Evolutionary conservation across 2,797 vertebrate species (phyloP), one percentile per base, ranked within the genome.

Genomic region (Gymnopithys bicolor): DNA sequence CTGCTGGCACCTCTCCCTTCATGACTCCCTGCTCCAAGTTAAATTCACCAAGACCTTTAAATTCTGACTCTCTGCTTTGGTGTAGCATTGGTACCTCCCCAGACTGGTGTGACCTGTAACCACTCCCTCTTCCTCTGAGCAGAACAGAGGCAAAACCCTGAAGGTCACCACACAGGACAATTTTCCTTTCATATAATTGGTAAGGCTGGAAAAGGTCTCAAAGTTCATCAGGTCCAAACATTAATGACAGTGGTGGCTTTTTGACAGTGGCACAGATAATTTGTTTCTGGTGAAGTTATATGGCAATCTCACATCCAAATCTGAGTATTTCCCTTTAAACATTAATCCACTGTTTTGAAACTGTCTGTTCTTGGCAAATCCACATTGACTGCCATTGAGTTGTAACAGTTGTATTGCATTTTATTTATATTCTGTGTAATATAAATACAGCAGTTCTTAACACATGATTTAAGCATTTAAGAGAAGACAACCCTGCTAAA

Each of bases 141-240:
- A 58, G 52, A 84, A 55, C 0, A 15, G 63, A 12, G 25, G 11
- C 10, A 86, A 49, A 59, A 8, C 21, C n/a, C 58, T 48, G 25
- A 63, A 46, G 13, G 18, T 5, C 39, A 90, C 69, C 43, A 33
- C 0, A 0, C 0, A 7, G 11, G 5, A 49, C 13, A 68, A 39
- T 9, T n/a, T 64, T 87, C 32, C 22, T 67, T 22, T 15, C 24
- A 27, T 11, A 48, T 15, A 53, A 12, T 1, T 33, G 22, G 12
- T 21, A 24, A 58, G 8, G 5, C 8, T 71, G 79, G 66, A 33
- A 64, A 46, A 41, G 4, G 3, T 22, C 33, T 66, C 19, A 15
- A 41, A 84, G 46, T 35, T 48, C 24, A 7, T 39, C 0, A 0
- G 59, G 8, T 33, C 45, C 19, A 33, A 53, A 46, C 22, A 19